These are phyloP conservation scores for Myathropa florea DNA, from an alignment of 2,888 invertebrate genomes.

Conservation along the genomic window DNA sequence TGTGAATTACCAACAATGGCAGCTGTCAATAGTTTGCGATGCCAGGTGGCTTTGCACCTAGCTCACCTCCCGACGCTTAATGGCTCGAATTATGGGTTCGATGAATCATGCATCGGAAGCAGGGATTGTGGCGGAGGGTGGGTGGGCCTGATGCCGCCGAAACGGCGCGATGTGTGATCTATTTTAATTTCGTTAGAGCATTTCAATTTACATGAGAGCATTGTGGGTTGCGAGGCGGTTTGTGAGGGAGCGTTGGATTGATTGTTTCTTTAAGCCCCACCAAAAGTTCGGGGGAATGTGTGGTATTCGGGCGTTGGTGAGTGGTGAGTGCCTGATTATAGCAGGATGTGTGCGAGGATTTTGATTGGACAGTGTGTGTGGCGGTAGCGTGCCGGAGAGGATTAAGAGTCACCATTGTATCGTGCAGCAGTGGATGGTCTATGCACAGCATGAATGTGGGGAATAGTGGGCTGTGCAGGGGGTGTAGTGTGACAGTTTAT, in stretches of 20 bases:
- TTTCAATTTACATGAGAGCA: constrained; percentile 60
- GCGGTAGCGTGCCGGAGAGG: not conserved
- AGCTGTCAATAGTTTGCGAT: constrained; percentile 46
- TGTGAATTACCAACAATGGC: constrained; percentile 27
- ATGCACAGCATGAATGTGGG: not conserved
- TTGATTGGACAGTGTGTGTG: not conserved
- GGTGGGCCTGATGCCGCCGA: not conserved
- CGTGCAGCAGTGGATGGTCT: not conserved
- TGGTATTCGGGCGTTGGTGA: not conserved
- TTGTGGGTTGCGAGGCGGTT: not conserved
- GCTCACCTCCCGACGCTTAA: constrained; percentile 41
- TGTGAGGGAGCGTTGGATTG: constrained; percentile 27
- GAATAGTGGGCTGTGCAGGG: too few species aligned
- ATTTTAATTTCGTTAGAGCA: constrained; percentile 48
- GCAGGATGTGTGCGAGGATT: not conserved
- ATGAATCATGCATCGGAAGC: constrained; percentile 29
- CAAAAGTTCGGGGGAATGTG: not conserved
- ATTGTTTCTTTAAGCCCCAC: constrained; percentile 18
- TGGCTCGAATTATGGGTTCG: constrained; percentile 43
- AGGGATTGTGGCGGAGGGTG: not conserved
- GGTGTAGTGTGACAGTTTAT: not conserved
- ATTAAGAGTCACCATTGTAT: not conserved
- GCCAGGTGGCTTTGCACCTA: constrained; percentile 24
- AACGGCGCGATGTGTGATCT: constrained; percentile 13
- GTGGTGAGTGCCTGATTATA: not conserved